A percentile compares a stretch with the other conserved stretches of the same genome.
These are phyloP conservation scores for Platysteira castanea DNA, from an alignment of 2,113 vertebrate species.

Conservation along the genomic window DNA sequence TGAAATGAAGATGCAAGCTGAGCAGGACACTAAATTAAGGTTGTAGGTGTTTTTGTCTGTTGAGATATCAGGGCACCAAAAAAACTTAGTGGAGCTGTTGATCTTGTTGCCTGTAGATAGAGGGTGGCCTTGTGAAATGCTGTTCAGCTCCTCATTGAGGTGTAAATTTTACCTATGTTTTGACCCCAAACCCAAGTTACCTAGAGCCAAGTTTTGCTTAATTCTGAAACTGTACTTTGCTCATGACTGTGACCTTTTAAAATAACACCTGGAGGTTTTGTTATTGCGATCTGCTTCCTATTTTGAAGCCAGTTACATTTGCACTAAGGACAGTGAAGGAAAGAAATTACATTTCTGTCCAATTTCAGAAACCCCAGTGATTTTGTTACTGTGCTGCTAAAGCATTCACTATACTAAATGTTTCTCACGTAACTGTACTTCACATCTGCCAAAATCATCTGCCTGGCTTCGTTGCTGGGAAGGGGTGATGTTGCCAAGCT, in stretches of 20 bases:
- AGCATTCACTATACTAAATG: not conserved
- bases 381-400: not conserved
- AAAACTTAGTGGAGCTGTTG: not conserved
- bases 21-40: not conserved
- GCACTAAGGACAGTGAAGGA: not conserved
- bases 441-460: not conserved
- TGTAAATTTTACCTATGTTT: not conserved
- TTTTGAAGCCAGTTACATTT: not conserved
- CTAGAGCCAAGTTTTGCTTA: not conserved
- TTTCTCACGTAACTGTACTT: not conserved
- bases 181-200: not conserved
- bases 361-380: not conserved
- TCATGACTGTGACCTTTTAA: not conserved
- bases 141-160: not conserved
- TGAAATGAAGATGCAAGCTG: not conserved
- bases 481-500: not conserved
- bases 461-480: not conserved
- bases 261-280: not conserved
- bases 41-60: not conserved
- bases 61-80: not conserved
- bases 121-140: not conserved
- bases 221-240: not conserved
- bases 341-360: not conserved
- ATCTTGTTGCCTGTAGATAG: not conserved
- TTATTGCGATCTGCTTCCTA: not conserved